Percentiles rank a stretch among this genome's conserved stretches.
Evolutionary conservation across 64 coral and sea anemone genomes (phyloP).

Genomic region (Catalaphyllia jardinei): DNA sequence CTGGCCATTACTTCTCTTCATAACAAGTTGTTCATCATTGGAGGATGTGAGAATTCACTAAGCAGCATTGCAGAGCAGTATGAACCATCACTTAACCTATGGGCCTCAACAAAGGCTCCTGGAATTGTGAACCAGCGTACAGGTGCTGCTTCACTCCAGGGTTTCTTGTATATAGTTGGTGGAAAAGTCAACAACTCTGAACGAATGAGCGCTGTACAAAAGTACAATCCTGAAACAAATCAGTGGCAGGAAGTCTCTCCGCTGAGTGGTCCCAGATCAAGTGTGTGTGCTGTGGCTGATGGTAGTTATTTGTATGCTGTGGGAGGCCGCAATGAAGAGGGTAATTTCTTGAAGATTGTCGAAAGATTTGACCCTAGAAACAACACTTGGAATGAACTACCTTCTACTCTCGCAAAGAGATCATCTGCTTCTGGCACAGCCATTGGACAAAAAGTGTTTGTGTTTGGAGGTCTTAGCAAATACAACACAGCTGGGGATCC

Average conservation of each 20-base stretch:
- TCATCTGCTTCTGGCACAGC: conserved; percentile 48
- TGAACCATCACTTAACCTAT: too few relatives aligned
- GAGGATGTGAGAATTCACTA: too few relatives aligned
- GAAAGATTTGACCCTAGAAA: conserved; percentile 54
- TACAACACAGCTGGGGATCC: background rate
- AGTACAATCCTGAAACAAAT: conserved; percentile 38
- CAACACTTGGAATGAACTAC: conserved; percentile 41
- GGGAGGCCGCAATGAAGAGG: conserved; percentile 32
- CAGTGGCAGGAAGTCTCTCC: conserved; percentile 34
- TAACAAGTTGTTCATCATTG: too few relatives aligned
- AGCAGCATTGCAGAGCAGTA: too few relatives aligned
- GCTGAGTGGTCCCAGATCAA: conserved; percentile 50
- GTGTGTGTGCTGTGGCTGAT: conserved; percentile 62
- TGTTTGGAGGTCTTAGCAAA: conserved; percentile 46
- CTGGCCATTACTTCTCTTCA: background rate
- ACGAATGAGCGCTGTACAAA: conserved; percentile 9
- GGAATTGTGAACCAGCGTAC: too few relatives aligned
- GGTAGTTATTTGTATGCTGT: conserved; percentile 63
- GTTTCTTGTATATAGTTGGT: background rate
- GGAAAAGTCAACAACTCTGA: conserved; percentile 11
- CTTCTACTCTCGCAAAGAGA: conserved; percentile 30
- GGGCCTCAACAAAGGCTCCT: too few relatives aligned
- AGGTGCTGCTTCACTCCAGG: too few relatives aligned
- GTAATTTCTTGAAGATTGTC: conserved; percentile 17
- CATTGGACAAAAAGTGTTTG: conserved; percentile 42